Evolutionary conservation across 2,888 invertebrate genomes (phyloP).

Genomic region (Scaptomyza flava): DNA sequence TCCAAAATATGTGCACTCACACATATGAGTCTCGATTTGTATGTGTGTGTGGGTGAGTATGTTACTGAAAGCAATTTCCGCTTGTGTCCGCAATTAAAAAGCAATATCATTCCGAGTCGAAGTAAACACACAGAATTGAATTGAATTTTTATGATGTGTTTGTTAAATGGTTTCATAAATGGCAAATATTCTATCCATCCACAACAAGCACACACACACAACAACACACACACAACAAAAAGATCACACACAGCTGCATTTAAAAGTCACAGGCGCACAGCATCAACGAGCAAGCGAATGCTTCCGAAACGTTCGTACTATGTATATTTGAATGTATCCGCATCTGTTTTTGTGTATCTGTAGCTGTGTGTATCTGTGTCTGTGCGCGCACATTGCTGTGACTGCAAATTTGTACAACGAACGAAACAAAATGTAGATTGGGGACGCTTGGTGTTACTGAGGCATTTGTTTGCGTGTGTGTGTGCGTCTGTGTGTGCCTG

Average conservation of each 20-base stretch:
- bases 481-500: no score
- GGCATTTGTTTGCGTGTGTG: no score
- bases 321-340: constrained; percentile 13
- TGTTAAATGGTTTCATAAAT: constrained; percentile 78
- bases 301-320: constrained; percentile 7
- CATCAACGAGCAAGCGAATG: constrained; percentile 12
- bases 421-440: constrained; percentile 59
- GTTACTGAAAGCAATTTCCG: constrained; percentile 76
- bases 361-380: neutral
- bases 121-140: constrained; percentile 71
- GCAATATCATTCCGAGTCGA: constrained; percentile 70
- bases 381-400: constrained; percentile 27
- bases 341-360: neutral
- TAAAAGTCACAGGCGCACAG: constrained; percentile 38
- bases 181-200: constrained; percentile 54
- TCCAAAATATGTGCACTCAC: constrained; percentile 13
- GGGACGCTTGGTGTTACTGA: neutral
- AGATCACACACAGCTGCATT: constrained; percentile 14
- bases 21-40: constrained; percentile 16
- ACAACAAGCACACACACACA: constrained; percentile 13
- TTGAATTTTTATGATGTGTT: constrained; percentile 80
- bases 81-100: constrained; percentile 82
- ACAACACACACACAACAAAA: neutral
- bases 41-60: constrained; percentile 17
- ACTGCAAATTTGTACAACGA: constrained; percentile 42